phyloP scores from a whole-genome alignment of 2,113 vertebrate genomes.

The Anguilla rostrata region DNA sequence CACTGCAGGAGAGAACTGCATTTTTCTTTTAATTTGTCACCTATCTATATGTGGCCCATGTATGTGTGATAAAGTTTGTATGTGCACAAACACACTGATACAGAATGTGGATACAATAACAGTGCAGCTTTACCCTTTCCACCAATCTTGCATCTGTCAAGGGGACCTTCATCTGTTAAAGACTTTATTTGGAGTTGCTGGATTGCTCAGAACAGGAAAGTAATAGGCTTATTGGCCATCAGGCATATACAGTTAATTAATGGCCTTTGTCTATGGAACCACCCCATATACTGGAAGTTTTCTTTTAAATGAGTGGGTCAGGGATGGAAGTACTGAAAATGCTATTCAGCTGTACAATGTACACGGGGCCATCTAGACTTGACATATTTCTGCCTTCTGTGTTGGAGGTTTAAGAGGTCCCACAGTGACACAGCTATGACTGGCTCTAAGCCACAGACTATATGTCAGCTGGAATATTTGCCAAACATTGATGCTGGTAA shows the following conservation, averaged over 20 bases:
- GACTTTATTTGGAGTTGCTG: background rate
- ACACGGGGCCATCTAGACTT: background rate
- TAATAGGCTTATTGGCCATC: background rate
- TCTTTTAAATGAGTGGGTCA: background rate
- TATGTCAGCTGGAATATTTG: background rate
- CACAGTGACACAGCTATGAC: background rate
- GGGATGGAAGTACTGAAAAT: background rate
- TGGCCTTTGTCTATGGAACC: background rate
- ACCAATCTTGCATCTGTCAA: background rate
- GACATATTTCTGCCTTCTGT: background rate
- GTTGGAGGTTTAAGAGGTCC: background rate
- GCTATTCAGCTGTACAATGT: background rate
- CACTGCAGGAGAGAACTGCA: too few relatives aligned
- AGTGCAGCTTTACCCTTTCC: background rate
- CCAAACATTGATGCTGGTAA: background rate
- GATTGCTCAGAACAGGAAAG: background rate
- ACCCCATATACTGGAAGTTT: background rate
- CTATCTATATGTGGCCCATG: background rate
- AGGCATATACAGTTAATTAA: background rate
- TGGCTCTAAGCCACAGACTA: background rate
- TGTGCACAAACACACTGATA: background rate
- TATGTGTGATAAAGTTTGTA: background rate
- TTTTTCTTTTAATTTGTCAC: too few relatives aligned
- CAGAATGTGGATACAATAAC: background rate
- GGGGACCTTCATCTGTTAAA: background rate